Percentiles rank a stretch among this genome's conserved stretches.
Evolutionary conservation across 2,113 vertebrate genomes (phyloP).

Genomic region (Furnarius figulus): DNA sequence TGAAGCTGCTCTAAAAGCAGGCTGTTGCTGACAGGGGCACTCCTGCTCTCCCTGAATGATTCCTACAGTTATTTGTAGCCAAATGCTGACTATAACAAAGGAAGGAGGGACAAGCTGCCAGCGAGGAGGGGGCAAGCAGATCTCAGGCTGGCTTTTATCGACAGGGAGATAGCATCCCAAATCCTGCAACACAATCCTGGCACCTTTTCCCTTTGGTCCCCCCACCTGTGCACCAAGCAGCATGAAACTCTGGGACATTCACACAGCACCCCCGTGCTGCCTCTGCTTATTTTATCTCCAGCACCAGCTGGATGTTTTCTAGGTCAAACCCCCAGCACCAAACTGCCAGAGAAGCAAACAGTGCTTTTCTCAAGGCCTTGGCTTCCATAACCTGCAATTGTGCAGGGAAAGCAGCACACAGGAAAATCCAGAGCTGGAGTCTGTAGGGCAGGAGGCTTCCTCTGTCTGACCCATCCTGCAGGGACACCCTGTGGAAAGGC

Average conservation of each 20-base stretch:
- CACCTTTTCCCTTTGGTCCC: not conserved
- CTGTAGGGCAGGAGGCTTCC: fast-evolving
- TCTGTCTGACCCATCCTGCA: not conserved
- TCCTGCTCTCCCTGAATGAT: not conserved
- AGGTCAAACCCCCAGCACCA: not conserved
- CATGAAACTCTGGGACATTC: not conserved
- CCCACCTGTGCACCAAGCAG: not conserved
- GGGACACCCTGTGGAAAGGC: not conserved
- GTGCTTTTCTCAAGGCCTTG: not conserved
- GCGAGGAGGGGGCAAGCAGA: not conserved
- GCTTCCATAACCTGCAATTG: not conserved
- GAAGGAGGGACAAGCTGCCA: not conserved
- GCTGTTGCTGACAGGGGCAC: not conserved
- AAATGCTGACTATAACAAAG: not conserved
- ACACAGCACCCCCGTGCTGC: not conserved
- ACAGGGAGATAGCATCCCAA: fast-evolving
- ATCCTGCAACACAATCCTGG: not conserved
- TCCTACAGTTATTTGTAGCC: not conserved
- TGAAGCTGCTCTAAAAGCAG: not conserved
- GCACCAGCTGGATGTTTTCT: not conserved
- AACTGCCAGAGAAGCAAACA: not conserved
- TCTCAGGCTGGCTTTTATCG: not conserved
- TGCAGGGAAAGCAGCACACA: fast-evolving
- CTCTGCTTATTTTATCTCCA: not conserved
- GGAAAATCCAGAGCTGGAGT: not conserved